phyloP scores from a whole-genome alignment of 2,797 vertebrate species.

The Enoplosus armatus region DNA sequence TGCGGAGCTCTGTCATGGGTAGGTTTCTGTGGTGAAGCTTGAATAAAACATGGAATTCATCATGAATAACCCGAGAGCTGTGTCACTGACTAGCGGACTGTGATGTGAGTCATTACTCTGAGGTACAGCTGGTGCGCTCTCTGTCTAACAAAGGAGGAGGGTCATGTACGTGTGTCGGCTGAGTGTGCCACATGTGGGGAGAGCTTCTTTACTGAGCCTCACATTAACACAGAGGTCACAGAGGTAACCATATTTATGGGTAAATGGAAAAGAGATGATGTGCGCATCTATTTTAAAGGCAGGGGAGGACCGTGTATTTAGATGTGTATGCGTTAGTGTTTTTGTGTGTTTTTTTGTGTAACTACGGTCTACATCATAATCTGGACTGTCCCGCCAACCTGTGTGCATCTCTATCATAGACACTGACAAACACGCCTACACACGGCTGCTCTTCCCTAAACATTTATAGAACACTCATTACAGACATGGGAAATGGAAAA shows the following conservation, averaged over 20 bases:
- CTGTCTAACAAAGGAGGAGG: conserved; percentile 9
- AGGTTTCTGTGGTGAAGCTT: conserved; percentile 16
- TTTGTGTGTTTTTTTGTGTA: conserved; percentile 20
- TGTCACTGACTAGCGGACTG: conserved; percentile 37
- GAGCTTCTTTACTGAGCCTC: conserved; percentile 40
- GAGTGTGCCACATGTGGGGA: conserved; percentile 35
- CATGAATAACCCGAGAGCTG: conserved; percentile 34
- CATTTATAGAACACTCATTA: conserved; percentile 69
- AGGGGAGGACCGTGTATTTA: conserved; percentile 6
- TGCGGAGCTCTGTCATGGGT: conserved; percentile 11
- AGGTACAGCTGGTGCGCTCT: conserved; percentile 44
- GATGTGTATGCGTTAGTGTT: not conserved
- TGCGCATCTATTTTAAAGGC: conserved; percentile 53
- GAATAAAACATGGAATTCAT: conserved; percentile 69
- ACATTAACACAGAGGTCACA: conserved; percentile 55
- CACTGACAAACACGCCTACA: conserved; percentile 63
- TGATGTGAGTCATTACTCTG: conserved; percentile 58
- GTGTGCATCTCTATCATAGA: conserved; percentile 34
- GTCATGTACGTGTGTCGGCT: not conserved
- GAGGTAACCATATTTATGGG: conserved; percentile 44
- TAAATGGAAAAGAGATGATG: conserved; percentile 33
- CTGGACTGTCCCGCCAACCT: conserved; percentile 36
- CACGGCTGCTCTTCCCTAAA: conserved; percentile 65
- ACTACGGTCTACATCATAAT: conserved; percentile 52
- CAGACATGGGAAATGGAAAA: conserved; percentile 62